Conservation (phyloP, 2,797 vertebrate species). For the Pseudochirops cupreus region DNA sequence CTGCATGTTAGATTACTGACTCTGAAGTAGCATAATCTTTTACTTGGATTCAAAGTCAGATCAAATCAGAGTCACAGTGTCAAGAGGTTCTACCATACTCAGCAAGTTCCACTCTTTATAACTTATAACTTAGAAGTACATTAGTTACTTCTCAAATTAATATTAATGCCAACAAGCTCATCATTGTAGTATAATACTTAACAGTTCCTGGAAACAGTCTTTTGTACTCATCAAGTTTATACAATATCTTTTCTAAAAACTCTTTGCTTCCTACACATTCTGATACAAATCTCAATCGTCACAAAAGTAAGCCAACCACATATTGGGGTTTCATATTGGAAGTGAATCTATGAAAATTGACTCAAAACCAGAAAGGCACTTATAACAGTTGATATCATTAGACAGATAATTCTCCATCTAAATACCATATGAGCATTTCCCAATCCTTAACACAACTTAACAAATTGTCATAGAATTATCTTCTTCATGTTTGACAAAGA, state of each 20-base stretch:
- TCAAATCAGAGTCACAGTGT: neutral
- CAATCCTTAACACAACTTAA: neutral
- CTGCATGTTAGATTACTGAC: neutral
- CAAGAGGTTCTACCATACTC: neutral
- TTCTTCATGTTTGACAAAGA: neutral
- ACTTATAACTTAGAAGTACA: neutral
- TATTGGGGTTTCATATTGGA: neutral
- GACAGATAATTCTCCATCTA: neutral
- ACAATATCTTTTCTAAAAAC: neutral
- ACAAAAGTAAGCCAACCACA: neutral
- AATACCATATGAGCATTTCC: neutral
- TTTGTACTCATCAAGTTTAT: neutral
- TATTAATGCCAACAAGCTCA: neutral
- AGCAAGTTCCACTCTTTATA: neutral
- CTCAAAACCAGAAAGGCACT: neutral
- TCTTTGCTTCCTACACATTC: neutral
- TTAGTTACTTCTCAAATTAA: neutral
- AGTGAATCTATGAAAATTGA: neutral
- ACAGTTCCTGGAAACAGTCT: neutral
- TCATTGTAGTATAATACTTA: neutral
- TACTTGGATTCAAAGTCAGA: neutral
- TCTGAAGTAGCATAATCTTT: neutral
- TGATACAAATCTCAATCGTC: neutral
- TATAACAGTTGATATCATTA: neutral
- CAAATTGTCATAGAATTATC: neutral